These are phyloP conservation scores for Steatornis caripensis DNA, from an alignment of 2,113 vertebrate genomes.

Conservation along the genomic window DNA sequence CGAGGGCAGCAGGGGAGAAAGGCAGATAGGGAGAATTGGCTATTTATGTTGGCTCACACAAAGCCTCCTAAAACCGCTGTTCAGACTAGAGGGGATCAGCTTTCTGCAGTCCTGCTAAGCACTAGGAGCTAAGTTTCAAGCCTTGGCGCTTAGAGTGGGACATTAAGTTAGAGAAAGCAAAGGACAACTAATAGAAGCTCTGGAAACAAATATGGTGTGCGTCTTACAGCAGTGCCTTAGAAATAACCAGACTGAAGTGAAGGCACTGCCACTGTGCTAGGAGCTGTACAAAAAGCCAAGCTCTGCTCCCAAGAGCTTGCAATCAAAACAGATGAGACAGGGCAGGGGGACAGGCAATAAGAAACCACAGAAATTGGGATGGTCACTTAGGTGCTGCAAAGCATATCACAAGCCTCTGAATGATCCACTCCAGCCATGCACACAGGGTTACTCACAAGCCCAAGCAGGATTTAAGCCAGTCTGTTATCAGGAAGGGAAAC, in stretches of 20 bases:
- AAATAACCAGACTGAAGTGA: not conserved
- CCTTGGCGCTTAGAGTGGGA: not conserved
- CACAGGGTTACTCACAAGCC: not conserved
- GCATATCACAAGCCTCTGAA: not conserved
- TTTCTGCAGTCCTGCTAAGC: not conserved
- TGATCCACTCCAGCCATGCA: not conserved
- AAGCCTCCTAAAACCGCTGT: not conserved
- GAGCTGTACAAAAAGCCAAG: not conserved
- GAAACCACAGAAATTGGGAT: not conserved
- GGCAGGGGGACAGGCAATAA: not conserved
- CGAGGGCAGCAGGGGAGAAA: not conserved
- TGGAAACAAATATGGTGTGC: not conserved
- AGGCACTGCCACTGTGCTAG: not conserved
- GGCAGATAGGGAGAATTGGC: not conserved
- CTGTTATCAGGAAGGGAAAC: not conserved
- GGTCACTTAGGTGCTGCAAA: not conserved
- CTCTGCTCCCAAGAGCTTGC: not conserved
- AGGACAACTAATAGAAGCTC: not conserved
- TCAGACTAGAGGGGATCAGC: not conserved
- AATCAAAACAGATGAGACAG: not conserved
- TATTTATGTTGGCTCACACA: not conserved
- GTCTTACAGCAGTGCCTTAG: not conserved
- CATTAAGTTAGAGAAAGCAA: not conserved
- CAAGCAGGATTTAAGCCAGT: not conserved
- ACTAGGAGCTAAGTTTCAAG: not conserved